A percentile compares a stretch with the other conserved stretches of the same genome.
These are phyloP conservation scores for Synanceia verrucosa DNA, from an alignment of 2,797 vertebrate genomes.

Conservation along the genomic window DNA sequence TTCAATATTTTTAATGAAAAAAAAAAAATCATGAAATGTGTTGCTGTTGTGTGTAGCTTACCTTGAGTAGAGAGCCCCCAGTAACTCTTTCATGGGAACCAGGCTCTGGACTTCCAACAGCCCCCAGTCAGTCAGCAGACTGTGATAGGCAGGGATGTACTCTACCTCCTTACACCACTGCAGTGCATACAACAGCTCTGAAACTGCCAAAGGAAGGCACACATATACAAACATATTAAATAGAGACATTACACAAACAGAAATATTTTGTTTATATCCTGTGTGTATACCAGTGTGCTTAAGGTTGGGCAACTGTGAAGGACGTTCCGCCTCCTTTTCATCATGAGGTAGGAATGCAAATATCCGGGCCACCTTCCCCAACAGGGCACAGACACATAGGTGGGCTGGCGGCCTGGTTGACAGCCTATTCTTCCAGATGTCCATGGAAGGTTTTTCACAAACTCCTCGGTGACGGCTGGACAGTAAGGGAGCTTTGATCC, in stretches of 20 bases:
- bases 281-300: constrained; percentile 82
- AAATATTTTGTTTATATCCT: neutral
- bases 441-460: constrained; percentile 78
- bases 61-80: constrained; percentile 88
- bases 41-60: constrained; percentile 57
- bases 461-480: constrained; percentile 85
- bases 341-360: constrained; percentile 63
- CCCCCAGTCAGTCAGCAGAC: constrained; percentile 83
- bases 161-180: constrained; percentile 95
- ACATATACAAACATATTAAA: constrained; percentile 5
- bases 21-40: neutral
- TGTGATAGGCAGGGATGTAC: constrained; percentile 83
- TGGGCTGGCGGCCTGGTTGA: constrained; percentile 86
- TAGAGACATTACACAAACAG: neutral
- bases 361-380: constrained; percentile 84
- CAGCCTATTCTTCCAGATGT: constrained; percentile 77
- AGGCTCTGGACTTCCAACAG: constrained; percentile 74
- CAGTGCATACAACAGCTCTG: constrained; percentile 90
- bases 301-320: constrained; percentile 66
- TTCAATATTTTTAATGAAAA: neutral
- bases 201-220: constrained; percentile 75
- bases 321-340: constrained; percentile 67
- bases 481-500: constrained; percentile 90
- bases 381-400: constrained; percentile 87
- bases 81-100: constrained; percentile 66